Conservation (phyloP, 2,888 invertebrate genomes). For the Phyllotreta striolata region DNA sequence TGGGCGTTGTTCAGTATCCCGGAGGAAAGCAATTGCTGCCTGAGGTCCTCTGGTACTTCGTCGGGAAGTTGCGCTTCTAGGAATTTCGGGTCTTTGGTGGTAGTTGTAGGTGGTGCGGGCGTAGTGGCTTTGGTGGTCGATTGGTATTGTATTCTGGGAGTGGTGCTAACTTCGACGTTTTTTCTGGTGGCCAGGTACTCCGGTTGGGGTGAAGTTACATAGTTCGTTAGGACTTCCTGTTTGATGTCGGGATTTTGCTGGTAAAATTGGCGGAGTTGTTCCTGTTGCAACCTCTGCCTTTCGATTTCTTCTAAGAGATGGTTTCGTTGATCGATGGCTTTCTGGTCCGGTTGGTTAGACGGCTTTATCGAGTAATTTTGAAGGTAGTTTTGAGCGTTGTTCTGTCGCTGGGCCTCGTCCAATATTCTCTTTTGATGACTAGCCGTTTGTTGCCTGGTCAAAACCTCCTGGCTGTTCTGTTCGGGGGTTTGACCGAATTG, state of each 20-base stretch:
- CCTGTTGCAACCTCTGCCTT: slow-evolving; percentile 43
- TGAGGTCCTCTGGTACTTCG: slow-evolving; percentile 87
- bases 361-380: slow-evolving; percentile 9
- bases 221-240: slow-evolving; percentile 52
- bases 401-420: slow-evolving; percentile 26
- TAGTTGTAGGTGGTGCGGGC: slow-evolving; percentile 60
- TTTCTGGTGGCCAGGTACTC: slow-evolving; percentile 37
- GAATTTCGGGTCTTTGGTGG: slow-evolving; percentile 64
- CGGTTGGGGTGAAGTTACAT: slow-evolving; percentile 50
- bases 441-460: slow-evolving; percentile 21
- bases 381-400: slow-evolving; percentile 48
- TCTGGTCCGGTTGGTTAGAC: slow-evolving; percentile 55
- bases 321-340: slow-evolving; percentile 51
- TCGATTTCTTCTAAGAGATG: slow-evolving; percentile 32
- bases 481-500: slow-evolving; percentile 46
- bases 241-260: slow-evolving; percentile 53
- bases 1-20: slow-evolving; percentile 89
- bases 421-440: slow-evolving; percentile 22
- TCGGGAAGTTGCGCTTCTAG: slow-evolving; percentile 74
- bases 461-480: slow-evolving; percentile 26
- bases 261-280: slow-evolving; percentile 59
- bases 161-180: slow-evolving; percentile 39
- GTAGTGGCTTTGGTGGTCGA: slow-evolving; percentile 62
- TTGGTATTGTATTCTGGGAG: slow-evolving; percentile 34
- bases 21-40: slow-evolving; percentile 82